These are phyloP conservation scores for Drosophila leonis DNA, from an alignment of 2,888 invertebrate genomes.

Conservation along the genomic window DNA sequence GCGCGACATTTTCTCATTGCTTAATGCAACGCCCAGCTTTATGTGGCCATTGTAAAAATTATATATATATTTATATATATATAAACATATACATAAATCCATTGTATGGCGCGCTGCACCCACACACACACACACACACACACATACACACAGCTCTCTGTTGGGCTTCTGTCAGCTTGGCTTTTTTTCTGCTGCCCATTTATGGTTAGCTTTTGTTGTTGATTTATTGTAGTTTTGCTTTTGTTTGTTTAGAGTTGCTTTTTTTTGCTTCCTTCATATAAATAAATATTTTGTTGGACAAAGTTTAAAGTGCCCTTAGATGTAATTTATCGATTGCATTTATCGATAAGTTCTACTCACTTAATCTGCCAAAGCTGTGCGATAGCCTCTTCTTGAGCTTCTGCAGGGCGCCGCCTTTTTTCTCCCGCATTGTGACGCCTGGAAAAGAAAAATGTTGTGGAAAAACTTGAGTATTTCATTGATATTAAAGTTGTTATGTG, in stretches of 20 bases:
- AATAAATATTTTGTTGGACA: constrained; percentile 4
- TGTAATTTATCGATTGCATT: constrained; percentile 15
- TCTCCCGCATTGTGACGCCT: constrained; percentile 96
- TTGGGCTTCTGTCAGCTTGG: constrained; percentile 38
- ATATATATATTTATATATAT: constrained; percentile 14
- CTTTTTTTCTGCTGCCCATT: constrained; percentile 38
- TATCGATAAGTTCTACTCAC: constrained; percentile 88
- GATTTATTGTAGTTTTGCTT: constrained; percentile 51
- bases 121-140: constrained; percentile 44
- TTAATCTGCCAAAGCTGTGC: constrained; percentile 97
- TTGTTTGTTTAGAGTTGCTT: constrained; percentile 37
- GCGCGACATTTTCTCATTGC: constrained; percentile 58
- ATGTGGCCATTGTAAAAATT: constrained; percentile 38
- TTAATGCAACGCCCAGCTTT: constrained; percentile 46
- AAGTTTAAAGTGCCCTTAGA: constrained; percentile 32
- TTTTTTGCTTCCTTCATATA: not conserved
- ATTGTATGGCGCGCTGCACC: constrained; percentile 44
- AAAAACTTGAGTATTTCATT: constrained; percentile 21
- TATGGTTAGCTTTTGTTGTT: constrained; percentile 53
- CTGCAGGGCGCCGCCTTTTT: constrained; percentile 96
- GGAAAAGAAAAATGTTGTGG: constrained; percentile 73
- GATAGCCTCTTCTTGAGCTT: constrained; percentile 97
- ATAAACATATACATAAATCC: constrained; percentile 25
- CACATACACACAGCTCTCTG: not conserved
- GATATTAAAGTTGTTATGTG: constrained; percentile 16